These are phyloP conservation scores for Selene dorsalis DNA, from an alignment of 2,797 vertebrate species.

Conservation along the genomic window DNA sequence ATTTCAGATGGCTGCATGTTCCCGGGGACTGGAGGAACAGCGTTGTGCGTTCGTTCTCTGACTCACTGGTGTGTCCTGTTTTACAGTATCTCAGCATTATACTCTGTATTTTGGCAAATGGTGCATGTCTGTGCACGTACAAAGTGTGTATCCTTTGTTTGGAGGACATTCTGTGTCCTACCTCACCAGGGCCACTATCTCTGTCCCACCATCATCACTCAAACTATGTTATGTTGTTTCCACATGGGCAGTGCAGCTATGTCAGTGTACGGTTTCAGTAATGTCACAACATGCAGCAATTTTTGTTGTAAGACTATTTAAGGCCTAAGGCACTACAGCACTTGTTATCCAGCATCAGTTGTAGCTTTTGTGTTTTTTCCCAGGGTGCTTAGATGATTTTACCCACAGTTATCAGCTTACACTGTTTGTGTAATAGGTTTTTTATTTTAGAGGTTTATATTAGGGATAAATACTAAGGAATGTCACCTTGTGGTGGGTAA, in stretches of 20 bases:
- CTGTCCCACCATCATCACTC: constrained; percentile 22
- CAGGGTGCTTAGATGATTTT: constrained; percentile 47
- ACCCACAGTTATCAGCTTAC: constrained; percentile 38
- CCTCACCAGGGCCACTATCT: constrained; percentile 41
- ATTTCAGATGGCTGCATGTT: constrained; percentile 67
- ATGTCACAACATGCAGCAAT: constrained; percentile 51
- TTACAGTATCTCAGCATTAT: constrained; percentile 45
- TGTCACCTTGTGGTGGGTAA: constrained; percentile 35
- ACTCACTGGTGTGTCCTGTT: constrained; percentile 70
- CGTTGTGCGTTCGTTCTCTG: constrained; percentile 53
- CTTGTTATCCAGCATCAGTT: constrained; percentile 51
- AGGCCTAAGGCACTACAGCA: constrained; percentile 27
- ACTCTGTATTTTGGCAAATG: constrained; percentile 31
- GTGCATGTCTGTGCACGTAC: constrained; percentile 56
- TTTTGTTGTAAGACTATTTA: constrained; percentile 43
- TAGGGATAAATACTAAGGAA: constrained; percentile 26
- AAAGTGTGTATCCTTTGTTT: constrained; percentile 37
- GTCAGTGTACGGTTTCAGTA: constrained; percentile 34
- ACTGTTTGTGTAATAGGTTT: constrained; percentile 18
- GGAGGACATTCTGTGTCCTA: constrained; percentile 30
- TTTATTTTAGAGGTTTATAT: constrained; percentile 52
- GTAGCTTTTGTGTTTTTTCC: constrained; percentile 41
- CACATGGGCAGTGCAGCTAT: constrained; percentile 27
- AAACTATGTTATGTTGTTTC: constrained; percentile 4
- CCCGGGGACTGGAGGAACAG: constrained; percentile 42